Percentiles rank a stretch among this genome's conserved stretches.
phyloP scores from a whole-genome alignment of 2,113 vertebrate species.

The Saccopteryx bilineata region DNA sequence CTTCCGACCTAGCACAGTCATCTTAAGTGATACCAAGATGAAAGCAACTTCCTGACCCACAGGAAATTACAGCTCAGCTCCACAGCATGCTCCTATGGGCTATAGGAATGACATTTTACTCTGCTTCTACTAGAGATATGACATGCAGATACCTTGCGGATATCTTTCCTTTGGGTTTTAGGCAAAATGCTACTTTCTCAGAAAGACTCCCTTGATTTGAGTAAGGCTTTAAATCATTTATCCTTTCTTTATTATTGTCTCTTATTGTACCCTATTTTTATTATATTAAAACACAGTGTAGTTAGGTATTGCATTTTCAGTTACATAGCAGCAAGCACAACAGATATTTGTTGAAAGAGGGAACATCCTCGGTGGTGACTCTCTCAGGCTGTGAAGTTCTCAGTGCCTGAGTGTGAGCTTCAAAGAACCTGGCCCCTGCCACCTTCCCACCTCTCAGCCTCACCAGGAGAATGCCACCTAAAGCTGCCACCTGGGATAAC shows the following conservation, averaged over 20 bases:
- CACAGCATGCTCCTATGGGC: neutral
- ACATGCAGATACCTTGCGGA: neutral
- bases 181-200: neutral
- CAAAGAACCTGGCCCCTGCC: neutral
- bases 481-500: neutral
- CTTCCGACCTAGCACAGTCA: neutral
- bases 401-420: neutral
- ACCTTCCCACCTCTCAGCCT: neutral
- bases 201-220: neutral
- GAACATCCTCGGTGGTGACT: neutral
- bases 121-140: neutral
- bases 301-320: neutral
- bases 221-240: neutral
- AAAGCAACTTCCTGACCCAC: neutral
- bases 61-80: neutral
- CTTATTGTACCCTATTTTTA: neutral
- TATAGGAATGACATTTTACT: neutral
- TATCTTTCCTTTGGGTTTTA: neutral
- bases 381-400: neutral
- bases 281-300: neutral
- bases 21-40: slow-evolving; percentile 9
- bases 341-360: neutral
- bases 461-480: neutral
- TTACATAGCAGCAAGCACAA: neutral
- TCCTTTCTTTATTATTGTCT: neutral